phyloP scores from a whole-genome alignment of 2,888 invertebrate species.

The Sphaerophoria taeniata region DNA sequence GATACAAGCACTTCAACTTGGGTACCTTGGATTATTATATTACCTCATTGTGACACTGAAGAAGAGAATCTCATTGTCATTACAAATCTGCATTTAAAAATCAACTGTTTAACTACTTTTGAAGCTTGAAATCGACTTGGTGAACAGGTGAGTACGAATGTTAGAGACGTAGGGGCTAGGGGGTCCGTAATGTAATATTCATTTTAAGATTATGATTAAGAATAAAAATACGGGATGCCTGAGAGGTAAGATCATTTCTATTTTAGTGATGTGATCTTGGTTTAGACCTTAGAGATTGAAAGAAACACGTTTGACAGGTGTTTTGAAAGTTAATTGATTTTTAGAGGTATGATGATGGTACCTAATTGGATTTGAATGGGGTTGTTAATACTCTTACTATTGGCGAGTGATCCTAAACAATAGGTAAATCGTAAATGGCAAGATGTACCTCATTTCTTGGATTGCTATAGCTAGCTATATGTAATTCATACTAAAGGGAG shows the following conservation, averaged over 20 bases:
- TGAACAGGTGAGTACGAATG: slow-evolving; percentile 11
- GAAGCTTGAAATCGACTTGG: not conserved
- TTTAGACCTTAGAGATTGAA: slow-evolving; percentile 40
- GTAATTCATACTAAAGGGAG: too few relatives aligned
- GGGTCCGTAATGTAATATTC: not conserved
- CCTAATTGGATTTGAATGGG: not conserved
- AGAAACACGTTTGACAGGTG: slow-evolving; percentile 54
- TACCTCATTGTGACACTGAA: not conserved
- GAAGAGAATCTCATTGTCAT: too few relatives aligned
- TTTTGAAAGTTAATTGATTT: not conserved
- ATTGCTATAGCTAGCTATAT: too few relatives aligned
- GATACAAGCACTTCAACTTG: slow-evolving; percentile 3
- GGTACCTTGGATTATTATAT: slow-evolving; percentile 37
- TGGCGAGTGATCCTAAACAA: too few relatives aligned
- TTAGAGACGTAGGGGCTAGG: not conserved
- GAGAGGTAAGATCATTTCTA: slow-evolving; percentile 57
- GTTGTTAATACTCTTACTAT: too few relatives aligned
- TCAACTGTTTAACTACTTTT: not conserved
- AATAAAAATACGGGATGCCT: slow-evolving; percentile 36
- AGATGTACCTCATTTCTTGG: too few relatives aligned
- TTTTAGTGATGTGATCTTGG: slow-evolving; percentile 49
- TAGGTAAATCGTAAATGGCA: too few relatives aligned
- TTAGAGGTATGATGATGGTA: not conserved
- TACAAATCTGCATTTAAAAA: too few relatives aligned
- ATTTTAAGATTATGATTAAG: not conserved